phyloP scores from a whole-genome alignment of 92 coral and sea anemone genomes.

The Epizoanthus ramosus region DNA sequence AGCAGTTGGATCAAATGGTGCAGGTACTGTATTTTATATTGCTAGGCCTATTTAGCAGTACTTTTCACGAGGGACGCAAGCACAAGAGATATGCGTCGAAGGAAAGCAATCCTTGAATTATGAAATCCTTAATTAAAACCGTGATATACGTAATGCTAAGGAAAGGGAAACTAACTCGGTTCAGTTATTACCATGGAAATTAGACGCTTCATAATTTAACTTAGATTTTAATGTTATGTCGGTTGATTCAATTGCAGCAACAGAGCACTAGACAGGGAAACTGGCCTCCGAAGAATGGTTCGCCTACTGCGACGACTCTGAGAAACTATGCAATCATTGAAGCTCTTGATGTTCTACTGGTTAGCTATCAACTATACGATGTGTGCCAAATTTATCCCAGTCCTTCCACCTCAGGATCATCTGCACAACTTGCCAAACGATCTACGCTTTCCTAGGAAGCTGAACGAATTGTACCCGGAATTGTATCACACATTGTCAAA shows the following conservation, averaged over 20 bases:
- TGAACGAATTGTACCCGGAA: no score
- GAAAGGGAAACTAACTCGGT: no score
- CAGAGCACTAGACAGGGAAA: not conserved
- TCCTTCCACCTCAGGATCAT: not conserved
- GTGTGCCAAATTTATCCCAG: not conserved
- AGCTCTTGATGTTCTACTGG: not conserved
- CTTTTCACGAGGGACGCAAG: no score
- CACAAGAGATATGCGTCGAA: no score
- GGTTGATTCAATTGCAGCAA: not conserved
- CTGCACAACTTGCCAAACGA: not conserved
- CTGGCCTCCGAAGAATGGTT: not conserved
- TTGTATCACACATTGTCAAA: no score
- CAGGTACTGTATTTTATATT: not conserved
- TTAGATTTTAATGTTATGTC: no score
- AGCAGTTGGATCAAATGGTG: not conserved
- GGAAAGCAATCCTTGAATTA: no score
- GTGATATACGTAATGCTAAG: no score
- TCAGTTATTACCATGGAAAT: no score
- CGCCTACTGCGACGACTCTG: not conserved
- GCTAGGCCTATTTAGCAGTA: no score
- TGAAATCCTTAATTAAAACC: no score
- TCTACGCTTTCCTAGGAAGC: not conserved
- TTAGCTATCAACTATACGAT: not conserved
- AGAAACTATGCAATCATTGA: slow-evolving; percentile 9
- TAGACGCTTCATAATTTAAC: no score